Base-by-base conservation (phyloP, 1,140 invertebrate genomes). In the Pogonomyrmex californicus region DNA sequence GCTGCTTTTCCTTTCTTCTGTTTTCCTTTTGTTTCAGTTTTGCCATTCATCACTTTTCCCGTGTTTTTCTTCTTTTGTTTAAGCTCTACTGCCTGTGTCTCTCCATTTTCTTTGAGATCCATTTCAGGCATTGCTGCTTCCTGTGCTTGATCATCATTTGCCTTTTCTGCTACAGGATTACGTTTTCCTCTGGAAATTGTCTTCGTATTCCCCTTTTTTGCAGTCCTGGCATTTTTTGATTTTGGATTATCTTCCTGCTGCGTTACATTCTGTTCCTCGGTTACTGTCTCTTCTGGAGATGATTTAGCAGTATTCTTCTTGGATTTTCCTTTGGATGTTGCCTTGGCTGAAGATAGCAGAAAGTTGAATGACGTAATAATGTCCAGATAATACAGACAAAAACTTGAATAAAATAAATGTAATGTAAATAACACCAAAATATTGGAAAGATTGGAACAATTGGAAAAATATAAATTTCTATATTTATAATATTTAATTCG, bases 201-300 rank as follows among this genome's bases (percentile, higher is more conserved):
- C 41, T 73, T 71, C 51, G n/a, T 12, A 33, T 77, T 56, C 44
- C 14, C 62, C 23, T 49, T 62, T n/a, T 88, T 77, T 63, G 14
- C 5, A 33, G 58, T 7, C 65, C 85, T 83, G 2, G 47, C 41
- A 23, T 54, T 63, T 54, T 60, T 65, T 47, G 41, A 0, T 41
- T 58, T 85, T 41, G 30, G 0, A 3, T 36, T 36, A 9, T 47
- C 38, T 47, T 47, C 38, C 0, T 33, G 10, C 17, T 30, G 12
- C 1, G 4, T 23, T 76, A 4, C 12, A 14, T 56, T 14, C n/a
- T 38, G 30, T 33, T 10, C 56, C 56, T 60, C 12, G 6, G 30
- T 12, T 36, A 56, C 75, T 56, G 9, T 62, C 3, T 77, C 71
- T 5, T 87, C 73, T 17, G 23, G 0, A 4, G 0, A 4, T 54